phyloP scores from a whole-genome alignment of 2,888 invertebrate species.

The Portevinia maculata region DNA sequence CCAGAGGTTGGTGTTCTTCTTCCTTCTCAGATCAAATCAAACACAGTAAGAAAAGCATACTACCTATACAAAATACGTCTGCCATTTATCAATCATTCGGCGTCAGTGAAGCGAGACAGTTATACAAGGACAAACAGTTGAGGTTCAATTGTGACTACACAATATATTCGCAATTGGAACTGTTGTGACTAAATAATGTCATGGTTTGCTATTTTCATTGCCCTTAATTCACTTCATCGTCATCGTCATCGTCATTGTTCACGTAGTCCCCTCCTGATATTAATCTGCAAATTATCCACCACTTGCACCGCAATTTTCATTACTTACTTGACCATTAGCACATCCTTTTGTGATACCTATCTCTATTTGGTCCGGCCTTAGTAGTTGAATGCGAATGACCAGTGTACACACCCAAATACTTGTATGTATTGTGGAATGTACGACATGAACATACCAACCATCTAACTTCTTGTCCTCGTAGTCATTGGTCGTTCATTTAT shows the following conservation, averaged over 20 bases:
- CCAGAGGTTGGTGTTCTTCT: too few relatives aligned
- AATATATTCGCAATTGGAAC: background rate
- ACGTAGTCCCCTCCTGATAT: constrained; percentile 56
- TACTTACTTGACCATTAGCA: constrained; percentile 71
- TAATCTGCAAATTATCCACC: constrained; percentile 72
- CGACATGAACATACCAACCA: background rate
- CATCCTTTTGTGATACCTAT: constrained; percentile 67
- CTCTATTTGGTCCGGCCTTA: constrained; percentile 45
- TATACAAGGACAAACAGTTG: too few relatives aligned
- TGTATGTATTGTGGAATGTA: background rate
- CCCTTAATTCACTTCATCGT: constrained; percentile 13
- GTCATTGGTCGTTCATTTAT: constrained; percentile 36
- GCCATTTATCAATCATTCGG: too few relatives aligned
- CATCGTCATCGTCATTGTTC: constrained; percentile 6
- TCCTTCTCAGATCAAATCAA: too few relatives aligned
- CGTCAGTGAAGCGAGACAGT: too few relatives aligned
- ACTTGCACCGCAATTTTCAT: constrained; percentile 72
- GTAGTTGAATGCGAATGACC: constrained; percentile 49
- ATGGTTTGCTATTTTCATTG: constrained; percentile 32
- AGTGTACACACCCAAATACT: constrained; percentile 8
- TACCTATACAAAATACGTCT: too few relatives aligned
- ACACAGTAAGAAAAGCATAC: too few relatives aligned
- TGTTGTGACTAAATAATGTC: constrained; percentile 20
- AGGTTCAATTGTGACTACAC: background rate
- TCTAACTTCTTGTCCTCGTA: constrained; percentile 13